Evolutionary conservation across 2,888 invertebrate genomes (phyloP), one percentile per base, ranked within the genome.

Genomic region (Agonopterix heracliana): DNA sequence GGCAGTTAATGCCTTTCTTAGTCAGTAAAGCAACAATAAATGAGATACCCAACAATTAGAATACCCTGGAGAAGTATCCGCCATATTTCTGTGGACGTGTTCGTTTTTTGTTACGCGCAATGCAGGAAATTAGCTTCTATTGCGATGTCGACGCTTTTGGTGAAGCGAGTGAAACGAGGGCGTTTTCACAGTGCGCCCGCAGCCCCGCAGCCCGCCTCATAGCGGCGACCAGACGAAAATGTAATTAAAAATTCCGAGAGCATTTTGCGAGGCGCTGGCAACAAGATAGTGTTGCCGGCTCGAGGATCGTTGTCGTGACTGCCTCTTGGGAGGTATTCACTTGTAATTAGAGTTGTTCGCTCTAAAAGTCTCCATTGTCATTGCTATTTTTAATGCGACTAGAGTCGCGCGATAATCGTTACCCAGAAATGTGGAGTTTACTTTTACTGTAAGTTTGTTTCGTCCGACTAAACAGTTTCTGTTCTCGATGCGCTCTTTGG

Each of bases 81-180:
- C 74, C 77, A 85, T 78, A 82, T 84, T 85, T 83, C 66, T 77
- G 78, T 56, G 60, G 61, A 61, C 59, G 58, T 59, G 66, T 78
- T 73, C 66, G 69, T 78, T 78, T 83, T 86, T 85, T 84, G 77
- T 78, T 74, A 78, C 74, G 73, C 78, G 81, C 81, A 79, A 79
- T 86, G 83, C 85, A 86, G 88, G 88, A 88, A 88, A 88, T 88
- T 87, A 86, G 87, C 82, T 87, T 77, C 87, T 87, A 87, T 88
- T 88, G 86, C 88, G 78, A 84, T 79, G 87, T 87, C 84, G 85
- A 83, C 84, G 84, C 78, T 85, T 85, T 85, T 76, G 81, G 84
- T 81, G 80, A 79, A 86, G 82, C 84, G 87, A 74, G 78, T 73
- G 76, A 80, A 85, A 82, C 81, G 84, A 81, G 83, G 78, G 74